Evolutionary conservation across 2,113 vertebrate genomes (phyloP), one percentile per base, ranked within the genome.

Genomic region (Pandion haliaetus): DNA sequence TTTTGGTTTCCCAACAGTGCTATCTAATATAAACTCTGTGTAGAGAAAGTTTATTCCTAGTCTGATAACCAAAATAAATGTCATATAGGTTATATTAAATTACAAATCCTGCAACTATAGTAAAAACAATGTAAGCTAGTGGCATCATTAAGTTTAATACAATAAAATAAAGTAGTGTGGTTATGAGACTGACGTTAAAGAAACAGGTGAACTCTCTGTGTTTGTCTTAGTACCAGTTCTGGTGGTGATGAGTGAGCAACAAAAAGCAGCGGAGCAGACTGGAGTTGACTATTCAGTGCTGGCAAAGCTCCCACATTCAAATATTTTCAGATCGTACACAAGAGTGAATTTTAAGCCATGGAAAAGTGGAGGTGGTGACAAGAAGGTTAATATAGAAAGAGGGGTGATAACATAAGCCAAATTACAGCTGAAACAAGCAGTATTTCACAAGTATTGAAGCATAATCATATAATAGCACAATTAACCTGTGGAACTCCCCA

Each of bases 111-210:
- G 9, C 6, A 73, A 6, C 4, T 19, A 10, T 2, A 42, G 8
- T 25, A 49, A 91, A 92, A 72, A 52, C 44, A 16, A 28, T 15
- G 4, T 31, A 61, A 80, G 9, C 5, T 36, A 69, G 3, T 29
- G 34, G 2, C 2, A 36, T 36, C 0, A 0, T 14, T 55, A 29
- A 32, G 1, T 14, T 62, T 70, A 58, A 45, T 47, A 24, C 1
- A 13, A 67, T 34, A 49, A 74, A 82, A 55, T 21, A 5, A 45
- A 62, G 6, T 34, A 6, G 2, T 8, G 8, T n/a, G 6, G 3
- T 44, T 59, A 57, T 86, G 24, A 72, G 12, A n/a, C 4, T 21
- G 42, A 71, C 32, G 13, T 7, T 31, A 44, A 58, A 47, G 10
- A 86, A 76, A 57, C 0, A 20, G 4, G 4, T 13, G 2, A 54